Evolutionary conservation across 1,140 invertebrate species (phyloP), one percentile per base, ranked within the genome.

Genomic region (Sycophila sp.): DNA sequence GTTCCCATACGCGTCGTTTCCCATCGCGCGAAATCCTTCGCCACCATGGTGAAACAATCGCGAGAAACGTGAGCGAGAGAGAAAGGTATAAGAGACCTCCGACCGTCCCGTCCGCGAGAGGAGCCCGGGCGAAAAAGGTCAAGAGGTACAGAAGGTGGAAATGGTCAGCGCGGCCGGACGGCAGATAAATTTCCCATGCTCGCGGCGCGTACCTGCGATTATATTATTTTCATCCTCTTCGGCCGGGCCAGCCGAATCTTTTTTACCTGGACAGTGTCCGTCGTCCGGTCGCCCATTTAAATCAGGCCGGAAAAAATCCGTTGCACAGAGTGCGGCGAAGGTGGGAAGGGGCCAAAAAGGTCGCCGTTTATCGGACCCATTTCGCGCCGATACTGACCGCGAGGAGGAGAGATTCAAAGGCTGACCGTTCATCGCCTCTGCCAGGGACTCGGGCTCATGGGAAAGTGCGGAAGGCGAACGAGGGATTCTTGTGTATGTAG

Each of bases 281-380:
- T 55, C 73, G 45, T 68, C 72, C 68, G 67, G 73, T 60, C 64
- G 71, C 76, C 74, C 78, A 81, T 83, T 84, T 82, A 82, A 84
- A 83, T 83, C 70, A 81, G 81, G 74, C 72, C 79, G 76, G 80
- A 82, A 80, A 60, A 81, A 77, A 77, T 81, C 75, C 79, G 80
- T 81, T 82, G 72, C 2, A n/a, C n/a, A n/a, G n/a, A n/a, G n/a
- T n/a, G n/a, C 72, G 3, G 68, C 65, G 76, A 75, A 78, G 77
- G 79, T 78, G 78, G 77, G 77, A 78, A 60, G 30, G 56, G 66
- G 66, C 34, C 36, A n/a, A 56, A 60, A 51, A 45, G 40, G 17
- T 55, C 13, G 17, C 49, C 32, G 49, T 58, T 51, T 62, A 74
- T 73, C 70, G 67, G 74, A 75, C 73, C 71, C 75, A 77, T 72